phyloP scores from a whole-genome alignment of 1,140 invertebrate species.

The Papilio machaon region DNA sequence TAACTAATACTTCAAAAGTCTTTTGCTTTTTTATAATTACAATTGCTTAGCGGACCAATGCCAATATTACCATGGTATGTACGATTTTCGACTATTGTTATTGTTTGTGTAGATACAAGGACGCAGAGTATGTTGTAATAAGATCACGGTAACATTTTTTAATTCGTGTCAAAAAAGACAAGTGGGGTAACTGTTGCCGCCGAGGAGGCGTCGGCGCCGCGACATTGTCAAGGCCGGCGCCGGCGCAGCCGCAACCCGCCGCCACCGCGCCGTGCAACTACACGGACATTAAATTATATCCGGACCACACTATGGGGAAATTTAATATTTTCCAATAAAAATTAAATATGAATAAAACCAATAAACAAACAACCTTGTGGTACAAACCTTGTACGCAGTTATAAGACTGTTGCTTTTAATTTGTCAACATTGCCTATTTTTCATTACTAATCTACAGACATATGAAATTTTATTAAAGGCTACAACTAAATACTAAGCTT shows the following conservation, averaged over 20 bases:
- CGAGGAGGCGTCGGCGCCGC: conserved; percentile 35
- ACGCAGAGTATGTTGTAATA: not conserved
- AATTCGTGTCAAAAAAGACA: conserved; percentile 18
- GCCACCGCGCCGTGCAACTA: conserved; percentile 41
- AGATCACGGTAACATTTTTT: not conserved
- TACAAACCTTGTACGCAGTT: no score
- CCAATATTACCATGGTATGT: no score
- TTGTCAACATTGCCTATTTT: not conserved
- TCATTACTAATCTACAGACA: not conserved
- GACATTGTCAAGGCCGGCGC: conserved; percentile 74
- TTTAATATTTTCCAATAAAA: conserved; percentile 5
- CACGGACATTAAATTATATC: conserved; percentile 32
- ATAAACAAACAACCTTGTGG: no score
- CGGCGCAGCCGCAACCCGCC: conserved; percentile 47
- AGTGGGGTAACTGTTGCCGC: not conserved
- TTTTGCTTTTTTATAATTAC: no score
- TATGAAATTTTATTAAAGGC: no score
- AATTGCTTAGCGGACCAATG: no score
- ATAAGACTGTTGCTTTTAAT: no score
- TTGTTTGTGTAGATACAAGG: not conserved
- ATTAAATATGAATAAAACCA: no score
- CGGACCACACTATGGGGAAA: conserved; percentile 36
- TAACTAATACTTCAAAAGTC: no score
- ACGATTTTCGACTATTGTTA: not conserved
- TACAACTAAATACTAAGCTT: no score